Base-by-base conservation (phyloP, 2,888 invertebrate genomes). In the Archaeoteleia sp. region DNA sequence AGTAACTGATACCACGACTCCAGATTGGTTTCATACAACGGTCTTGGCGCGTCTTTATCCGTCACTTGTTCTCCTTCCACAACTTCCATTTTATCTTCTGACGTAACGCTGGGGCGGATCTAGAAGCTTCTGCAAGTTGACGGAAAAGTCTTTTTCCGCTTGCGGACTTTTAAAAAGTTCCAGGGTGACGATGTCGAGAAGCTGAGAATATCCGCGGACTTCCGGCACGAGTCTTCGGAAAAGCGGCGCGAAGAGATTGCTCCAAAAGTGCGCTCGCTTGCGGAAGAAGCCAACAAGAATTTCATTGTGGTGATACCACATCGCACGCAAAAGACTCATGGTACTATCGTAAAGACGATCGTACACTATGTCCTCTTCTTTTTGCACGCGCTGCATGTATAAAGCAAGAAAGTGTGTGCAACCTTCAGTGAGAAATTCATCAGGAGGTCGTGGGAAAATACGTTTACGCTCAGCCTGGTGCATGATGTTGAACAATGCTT, bases 241-340 rank as follows among this genome's bases (percentile, higher is more conserved):
- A 0, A 86, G 62, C 0, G 86, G 85, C 0, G 83, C 78, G 3
- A 85, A 78, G 0, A 86, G 66, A 23, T 85, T 81, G 8, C 77
- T 83, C 86, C 86, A 86, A 40, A 86, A 86, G 17, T 83, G 78
- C 0, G 81, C 76, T 13, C 81, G 77, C 51, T 82, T 84, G 0
- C 85, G 79, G 9, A 86, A 84, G 40, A 82, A 85, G 51, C 81
- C 85, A 0, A 86, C 84, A 1, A 86, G 80, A 35, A 85, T 84
- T 23, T 84, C 85, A 15, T 85, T 86, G 4, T 82, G 80, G 34
- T 84, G 81, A 55, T 83, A 84, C 86, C 86, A 86, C 79, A 86
- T 84, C 0, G 86, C 85, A 12, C 84, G 79, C 1, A 86, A 51
- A 0, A 86, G 67, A 7, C 81, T 82, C 82, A 86, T 84, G 0